Conservation (phyloP, 2,113 vertebrate species). For the Erinaceus europaeus region DNA sequence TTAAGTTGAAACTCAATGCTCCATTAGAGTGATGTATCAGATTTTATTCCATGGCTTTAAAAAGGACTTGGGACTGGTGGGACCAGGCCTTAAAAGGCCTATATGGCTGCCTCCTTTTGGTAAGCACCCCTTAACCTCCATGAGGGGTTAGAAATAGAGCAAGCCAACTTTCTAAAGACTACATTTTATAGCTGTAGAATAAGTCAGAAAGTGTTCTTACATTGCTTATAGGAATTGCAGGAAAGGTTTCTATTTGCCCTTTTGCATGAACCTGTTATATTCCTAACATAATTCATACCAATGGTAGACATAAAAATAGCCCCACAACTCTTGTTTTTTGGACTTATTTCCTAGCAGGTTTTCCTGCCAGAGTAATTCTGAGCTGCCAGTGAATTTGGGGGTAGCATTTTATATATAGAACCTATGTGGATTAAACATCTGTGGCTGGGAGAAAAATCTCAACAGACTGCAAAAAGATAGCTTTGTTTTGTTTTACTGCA, state of each 20-base stretch:
- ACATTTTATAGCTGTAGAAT: slow-evolving; percentile 24
- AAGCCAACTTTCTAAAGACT: slow-evolving; percentile 45
- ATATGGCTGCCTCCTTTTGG: slow-evolving; percentile 72
- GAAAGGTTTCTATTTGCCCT: slow-evolving; percentile 71
- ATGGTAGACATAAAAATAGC: slow-evolving; percentile 77
- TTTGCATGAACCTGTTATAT: slow-evolving; percentile 49
- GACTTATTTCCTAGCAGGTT: slow-evolving; percentile 46
- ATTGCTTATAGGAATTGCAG: slow-evolving; percentile 59
- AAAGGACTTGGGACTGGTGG: slow-evolving; percentile 68
- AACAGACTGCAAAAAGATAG: slow-evolving; percentile 78
- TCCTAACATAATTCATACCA: slow-evolving; percentile 70
- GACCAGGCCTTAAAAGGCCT: slow-evolving; percentile 53
- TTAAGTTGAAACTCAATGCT: slow-evolving; percentile 8
- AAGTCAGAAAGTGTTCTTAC: slow-evolving; percentile 59
- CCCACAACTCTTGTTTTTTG: slow-evolving; percentile 72
- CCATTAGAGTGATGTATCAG: neutral
- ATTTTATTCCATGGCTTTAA: slow-evolving; percentile 65
- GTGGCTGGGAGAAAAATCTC: slow-evolving; percentile 79
- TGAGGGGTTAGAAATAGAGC: slow-evolving; percentile 55
- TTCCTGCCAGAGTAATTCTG: slow-evolving; percentile 26
- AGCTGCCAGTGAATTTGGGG: slow-evolving; percentile 41
- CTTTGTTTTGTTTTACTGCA: slow-evolving; percentile 80
- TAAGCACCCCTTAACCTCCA: slow-evolving; percentile 52
- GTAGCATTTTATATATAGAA: slow-evolving; percentile 69
- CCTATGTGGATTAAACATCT: slow-evolving; percentile 74